phyloP scores from a whole-genome alignment of 2,888 invertebrate species.

The Lycocerus yunnanus region DNA sequence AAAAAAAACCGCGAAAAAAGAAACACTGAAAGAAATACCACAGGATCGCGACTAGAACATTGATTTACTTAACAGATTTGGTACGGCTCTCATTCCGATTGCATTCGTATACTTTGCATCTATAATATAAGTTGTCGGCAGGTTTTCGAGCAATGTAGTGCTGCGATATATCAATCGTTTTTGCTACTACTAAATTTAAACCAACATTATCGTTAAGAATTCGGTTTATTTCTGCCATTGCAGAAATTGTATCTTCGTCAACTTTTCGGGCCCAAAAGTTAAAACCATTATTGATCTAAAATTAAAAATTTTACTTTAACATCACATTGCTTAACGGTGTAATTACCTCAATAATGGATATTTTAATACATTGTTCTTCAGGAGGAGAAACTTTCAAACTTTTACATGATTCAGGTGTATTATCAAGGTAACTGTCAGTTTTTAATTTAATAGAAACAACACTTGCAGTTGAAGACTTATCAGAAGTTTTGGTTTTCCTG shows the following conservation, averaged over 20 bases:
- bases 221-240: constrained; percentile 21
- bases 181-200: constrained; percentile 40
- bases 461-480: background rate
- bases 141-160: constrained; percentile 64
- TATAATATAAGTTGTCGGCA: constrained; percentile 57
- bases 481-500: constrained; percentile 37
- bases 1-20: no score
- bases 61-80: no score
- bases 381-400: constrained; percentile 64
- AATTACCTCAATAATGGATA: constrained; percentile 63
- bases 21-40: no score
- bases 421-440: background rate
- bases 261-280: constrained; percentile 71
- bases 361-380: constrained; percentile 62
- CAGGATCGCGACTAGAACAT: no score
- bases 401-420: background rate
- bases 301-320: constrained; percentile 12
- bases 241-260: constrained; percentile 54
- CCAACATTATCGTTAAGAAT: constrained; percentile 34
- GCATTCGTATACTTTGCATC: constrained; percentile 62
- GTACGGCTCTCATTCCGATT: no score
- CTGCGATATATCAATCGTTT: constrained; percentile 55
- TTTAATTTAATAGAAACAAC: background rate
- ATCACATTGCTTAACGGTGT: background rate
- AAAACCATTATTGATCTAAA: constrained; percentile 65